A percentile compares a stretch with the other conserved stretches of the same genome.
Evolutionary conservation across 2,113 vertebrate genomes (phyloP).

Genomic region (Syrrhaptes paradoxus): DNA sequence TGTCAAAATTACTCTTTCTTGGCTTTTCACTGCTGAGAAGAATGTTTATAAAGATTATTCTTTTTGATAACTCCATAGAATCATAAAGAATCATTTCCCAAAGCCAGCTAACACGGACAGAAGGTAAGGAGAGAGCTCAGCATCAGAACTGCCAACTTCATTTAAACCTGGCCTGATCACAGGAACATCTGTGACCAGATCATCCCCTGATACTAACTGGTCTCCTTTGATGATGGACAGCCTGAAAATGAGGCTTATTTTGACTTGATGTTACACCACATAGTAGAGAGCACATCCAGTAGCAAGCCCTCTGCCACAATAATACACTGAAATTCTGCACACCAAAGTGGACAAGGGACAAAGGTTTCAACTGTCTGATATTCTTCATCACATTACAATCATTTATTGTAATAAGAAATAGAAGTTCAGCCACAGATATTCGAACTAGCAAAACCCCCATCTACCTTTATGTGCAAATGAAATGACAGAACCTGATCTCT

Average conservation of each 20-base stretch:
- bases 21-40: neutral
- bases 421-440: constrained; percentile 46
- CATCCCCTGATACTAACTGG: neutral
- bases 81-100: neutral
- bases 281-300: neutral
- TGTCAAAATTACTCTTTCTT: neutral
- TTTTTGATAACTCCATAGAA: neutral
- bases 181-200: neutral
- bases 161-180: neutral
- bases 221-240: neutral
- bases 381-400: constrained; percentile 31
- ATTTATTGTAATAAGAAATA: constrained; percentile 65
- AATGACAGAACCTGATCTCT: constrained; percentile 26
- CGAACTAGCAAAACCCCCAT: constrained; percentile 41
- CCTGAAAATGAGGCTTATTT: neutral
- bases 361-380: constrained; percentile 52
- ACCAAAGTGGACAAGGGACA: neutral
- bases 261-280: neutral
- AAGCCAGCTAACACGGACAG: neutral
- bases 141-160: neutral
- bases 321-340: neutral
- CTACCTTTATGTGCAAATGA: constrained; percentile 20
- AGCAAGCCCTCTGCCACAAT: neutral
- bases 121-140: neutral
- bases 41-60: neutral